Evolutionary conservation across 2,113 vertebrate genomes (phyloP), one percentile per base, ranked within the genome.

Genomic region (Laterallus jamaicensis): DNA sequence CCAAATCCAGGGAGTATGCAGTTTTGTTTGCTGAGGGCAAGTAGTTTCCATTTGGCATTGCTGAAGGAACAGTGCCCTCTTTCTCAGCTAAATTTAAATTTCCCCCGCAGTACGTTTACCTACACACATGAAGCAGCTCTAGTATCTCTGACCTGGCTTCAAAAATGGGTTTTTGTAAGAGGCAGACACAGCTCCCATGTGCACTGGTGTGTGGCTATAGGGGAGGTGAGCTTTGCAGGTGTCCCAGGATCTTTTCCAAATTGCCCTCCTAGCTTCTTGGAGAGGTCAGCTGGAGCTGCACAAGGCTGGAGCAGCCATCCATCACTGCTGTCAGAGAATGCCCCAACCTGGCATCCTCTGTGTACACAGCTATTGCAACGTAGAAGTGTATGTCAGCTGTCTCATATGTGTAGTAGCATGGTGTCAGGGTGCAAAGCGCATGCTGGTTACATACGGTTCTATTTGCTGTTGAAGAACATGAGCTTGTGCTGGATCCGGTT

Each of bases 41-140:
- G 63, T 55, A 69, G 74, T 82, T 94, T 88, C 66, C 66, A 52
- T 89, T 80, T 82, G 90, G 24, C 25, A 24, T 59, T 66, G 42
- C 54, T 39, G 22, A 86, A 81, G 82, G 88, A 91, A 83, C 58
- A 75, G 52, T 40, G 75, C 40, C 22, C 76, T 90, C 81, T 82
- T 95, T 89, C 93, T 96, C 25, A 49, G 86, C 5, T 55, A 44
- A 79, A n/a, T 68, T 49, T 26, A 70, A 95, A 49, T 70, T 37
- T 35, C 42, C 15, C 68, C 60, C 59, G 35, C 49, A 35, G 24
- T 54, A 76, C 25, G 40, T 71, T 82, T 89, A 26, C 50, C 29
- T 82, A 31, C 12, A 5, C 10, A 29, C 7, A 5, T 47, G 31
- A 52, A 74, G 32, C 32, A 68, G 24, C 13, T 82, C 22, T 82